Conservation (phyloP, 35 echinoderm and acorn worm species). For the Holothuria glaberrima region DNA sequence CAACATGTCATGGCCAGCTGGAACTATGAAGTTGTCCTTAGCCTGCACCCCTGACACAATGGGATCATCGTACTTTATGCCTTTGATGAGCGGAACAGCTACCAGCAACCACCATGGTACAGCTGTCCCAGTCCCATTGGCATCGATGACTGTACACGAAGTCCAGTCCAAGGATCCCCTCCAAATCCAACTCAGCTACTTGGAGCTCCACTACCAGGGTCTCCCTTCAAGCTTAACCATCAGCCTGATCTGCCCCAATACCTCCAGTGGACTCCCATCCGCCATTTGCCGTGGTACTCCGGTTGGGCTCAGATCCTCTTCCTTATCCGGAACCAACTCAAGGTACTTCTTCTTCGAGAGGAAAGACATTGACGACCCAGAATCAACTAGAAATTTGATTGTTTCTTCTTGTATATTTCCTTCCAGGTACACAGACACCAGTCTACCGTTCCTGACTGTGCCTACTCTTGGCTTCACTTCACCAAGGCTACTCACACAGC, state of each 20-base stretch:
- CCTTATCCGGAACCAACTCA: neutral
- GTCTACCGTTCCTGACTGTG: neutral
- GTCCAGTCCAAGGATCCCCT: neutral
- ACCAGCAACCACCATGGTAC: neutral
- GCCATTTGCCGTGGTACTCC: neutral
- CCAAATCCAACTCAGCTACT: neutral
- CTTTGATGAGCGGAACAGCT: neutral
- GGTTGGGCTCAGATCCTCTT: neutral
- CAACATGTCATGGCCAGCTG: neutral
- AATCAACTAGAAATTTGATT: neutral
- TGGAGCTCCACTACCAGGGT: conserved; percentile 19
- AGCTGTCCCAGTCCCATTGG: conserved; percentile 22
- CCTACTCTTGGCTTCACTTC: neutral
- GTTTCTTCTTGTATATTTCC: neutral
- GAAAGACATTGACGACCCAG: conserved; percentile 20
- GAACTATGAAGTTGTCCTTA: neutral
- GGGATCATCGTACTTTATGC: neutral
- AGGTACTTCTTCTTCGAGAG: neutral
- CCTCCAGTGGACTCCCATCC: conserved; percentile 8
- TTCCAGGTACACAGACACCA: conserved; percentile 1
- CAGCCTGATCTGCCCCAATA: conserved; percentile 21
- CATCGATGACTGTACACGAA: neutral
- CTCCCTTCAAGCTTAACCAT: conserved; percentile 2
- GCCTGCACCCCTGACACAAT: neutral
- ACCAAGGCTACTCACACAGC: neutral